Conservation (phyloP, 35 echinoderm and acorn worm genomes). For the Ptychodera flava region DNA sequence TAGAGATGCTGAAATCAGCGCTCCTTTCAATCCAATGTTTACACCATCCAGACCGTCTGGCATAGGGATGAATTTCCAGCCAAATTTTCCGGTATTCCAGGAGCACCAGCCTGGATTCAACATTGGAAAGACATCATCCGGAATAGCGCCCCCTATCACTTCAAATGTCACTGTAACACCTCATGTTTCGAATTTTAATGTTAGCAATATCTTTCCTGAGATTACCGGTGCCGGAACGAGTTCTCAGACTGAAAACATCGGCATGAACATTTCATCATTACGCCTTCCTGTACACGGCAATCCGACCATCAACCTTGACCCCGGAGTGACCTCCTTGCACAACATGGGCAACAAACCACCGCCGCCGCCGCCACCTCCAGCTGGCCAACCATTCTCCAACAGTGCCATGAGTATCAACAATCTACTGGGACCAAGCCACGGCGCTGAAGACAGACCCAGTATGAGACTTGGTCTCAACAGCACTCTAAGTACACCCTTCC, state of each 20-base stretch:
- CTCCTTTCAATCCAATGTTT: slow-evolving; percentile 48
- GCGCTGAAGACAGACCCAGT: neutral
- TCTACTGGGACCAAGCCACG: neutral
- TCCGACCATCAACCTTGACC: neutral
- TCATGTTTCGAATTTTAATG: neutral
- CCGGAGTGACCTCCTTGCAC: neutral
- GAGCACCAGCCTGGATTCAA: slow-evolving; percentile 48
- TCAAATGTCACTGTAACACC: neutral
- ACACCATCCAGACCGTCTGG: slow-evolving; percentile 13
- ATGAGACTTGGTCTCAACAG: neutral
- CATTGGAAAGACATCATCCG: slow-evolving; percentile 22
- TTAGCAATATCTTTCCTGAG: neutral
- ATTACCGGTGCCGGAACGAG: neutral
- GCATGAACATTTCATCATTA: neutral
- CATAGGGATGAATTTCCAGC: slow-evolving; percentile 22
- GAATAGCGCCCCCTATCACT: neutral
- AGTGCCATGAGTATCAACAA: neutral
- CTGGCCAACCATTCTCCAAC: neutral
- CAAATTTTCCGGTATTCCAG: slow-evolving; percentile 44
- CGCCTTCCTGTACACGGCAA: neutral
- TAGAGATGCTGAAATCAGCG: slow-evolving; percentile 32
- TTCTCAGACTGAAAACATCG: neutral
- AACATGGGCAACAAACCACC: neutral
- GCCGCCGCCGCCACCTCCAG: neutral
- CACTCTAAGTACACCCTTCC: neutral